Evolutionary conservation across 2,113 vertebrate species (phyloP).

Genomic region (Australoheros scitulus): DNA sequence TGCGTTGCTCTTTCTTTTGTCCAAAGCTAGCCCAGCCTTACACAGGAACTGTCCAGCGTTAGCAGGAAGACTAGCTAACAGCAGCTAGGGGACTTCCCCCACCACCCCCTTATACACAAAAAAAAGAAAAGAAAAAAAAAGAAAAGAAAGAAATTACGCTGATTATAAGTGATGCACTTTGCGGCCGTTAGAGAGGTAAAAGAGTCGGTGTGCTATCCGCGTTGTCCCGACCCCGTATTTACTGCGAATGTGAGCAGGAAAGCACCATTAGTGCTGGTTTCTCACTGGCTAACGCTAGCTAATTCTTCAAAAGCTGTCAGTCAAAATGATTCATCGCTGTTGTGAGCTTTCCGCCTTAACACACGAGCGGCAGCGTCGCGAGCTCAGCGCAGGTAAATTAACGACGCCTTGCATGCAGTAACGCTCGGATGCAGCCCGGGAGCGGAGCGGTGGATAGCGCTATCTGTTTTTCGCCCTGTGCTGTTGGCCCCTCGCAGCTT

Average conservation of each 20-base stretch:
- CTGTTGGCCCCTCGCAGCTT: background rate
- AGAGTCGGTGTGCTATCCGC: background rate
- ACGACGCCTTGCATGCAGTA: constrained; percentile 18
- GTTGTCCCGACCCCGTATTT: constrained; percentile 37
- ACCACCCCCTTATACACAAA: background rate
- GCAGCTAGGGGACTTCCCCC: constrained; percentile 38
- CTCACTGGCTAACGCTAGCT: constrained; percentile 65
- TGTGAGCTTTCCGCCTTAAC: constrained; percentile 45
- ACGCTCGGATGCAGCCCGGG: constrained; percentile 14
- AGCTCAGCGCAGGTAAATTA: constrained; percentile 48
- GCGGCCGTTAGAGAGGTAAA: background rate
- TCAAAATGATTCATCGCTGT: constrained; percentile 73
- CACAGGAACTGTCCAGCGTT: constrained; percentile 72
- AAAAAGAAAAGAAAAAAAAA: background rate
- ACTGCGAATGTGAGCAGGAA: constrained; percentile 35
- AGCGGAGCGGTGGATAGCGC: background rate
- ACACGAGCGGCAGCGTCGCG: constrained; percentile 36
- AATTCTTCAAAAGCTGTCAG: constrained; percentile 68
- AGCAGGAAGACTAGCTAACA: constrained; percentile 61
- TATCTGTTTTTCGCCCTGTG: constrained; percentile 7
- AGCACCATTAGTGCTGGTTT: constrained; percentile 22
- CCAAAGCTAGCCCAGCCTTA: constrained; percentile 62
- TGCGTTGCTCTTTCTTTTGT: constrained; percentile 69
- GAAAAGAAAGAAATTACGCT: background rate
- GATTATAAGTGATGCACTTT: constrained; percentile 29